A percentile compares a stretch with the other conserved stretches of the same genome.
Evolutionary conservation across 2,888 invertebrate genomes (phyloP).

Genomic region (Scaptomyza reducta): DNA sequence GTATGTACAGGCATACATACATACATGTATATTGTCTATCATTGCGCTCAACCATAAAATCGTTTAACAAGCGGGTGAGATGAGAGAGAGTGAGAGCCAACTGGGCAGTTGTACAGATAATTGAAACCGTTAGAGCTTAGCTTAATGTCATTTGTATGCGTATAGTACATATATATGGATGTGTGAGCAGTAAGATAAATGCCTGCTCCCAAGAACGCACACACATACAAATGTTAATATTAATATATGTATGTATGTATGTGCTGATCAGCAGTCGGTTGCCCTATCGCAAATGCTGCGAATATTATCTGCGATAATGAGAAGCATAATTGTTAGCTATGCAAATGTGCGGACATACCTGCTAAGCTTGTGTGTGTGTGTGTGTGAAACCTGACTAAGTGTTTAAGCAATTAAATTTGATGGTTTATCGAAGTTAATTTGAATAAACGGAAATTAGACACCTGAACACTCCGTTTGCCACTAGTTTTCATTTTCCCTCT

Average conservation of each 20-base stretch:
- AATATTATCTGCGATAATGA: constrained; percentile 76
- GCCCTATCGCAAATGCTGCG: constrained; percentile 69
- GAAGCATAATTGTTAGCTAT: constrained; percentile 74
- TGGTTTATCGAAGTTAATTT: constrained; percentile 67
- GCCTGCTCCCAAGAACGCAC: constrained; percentile 18
- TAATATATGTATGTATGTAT: constrained; percentile 32
- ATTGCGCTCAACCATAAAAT: constrained; percentile 52
- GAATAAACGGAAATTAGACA: constrained; percentile 70
- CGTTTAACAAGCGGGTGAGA: constrained; percentile 18
- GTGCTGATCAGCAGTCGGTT: constrained; percentile 25
- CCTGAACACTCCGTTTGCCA: constrained; percentile 13
- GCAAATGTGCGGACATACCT: constrained; percentile 60
- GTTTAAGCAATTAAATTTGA: constrained; percentile 70
- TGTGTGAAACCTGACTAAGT: constrained; percentile 44
- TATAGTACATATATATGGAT: constrained; percentile 3
- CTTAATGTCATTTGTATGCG: constrained; percentile 41
- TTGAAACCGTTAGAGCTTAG: constrained; percentile 72
- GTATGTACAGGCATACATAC: not conserved
- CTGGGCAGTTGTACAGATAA: constrained; percentile 41
- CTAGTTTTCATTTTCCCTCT: constrained; percentile 17
- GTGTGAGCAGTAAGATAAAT: constrained; percentile 40
- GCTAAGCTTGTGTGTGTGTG: constrained; percentile 9
- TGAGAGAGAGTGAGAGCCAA: not conserved
- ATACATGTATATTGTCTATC: constrained; percentile 7
- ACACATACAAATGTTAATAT: constrained; percentile 36